A percentile compares a stretch with the other conserved stretches of the same genome.
These are phyloP conservation scores for Melikaiella ostensackeni DNA, from an alignment of 2,888 invertebrate species.

Conservation along the genomic window DNA sequence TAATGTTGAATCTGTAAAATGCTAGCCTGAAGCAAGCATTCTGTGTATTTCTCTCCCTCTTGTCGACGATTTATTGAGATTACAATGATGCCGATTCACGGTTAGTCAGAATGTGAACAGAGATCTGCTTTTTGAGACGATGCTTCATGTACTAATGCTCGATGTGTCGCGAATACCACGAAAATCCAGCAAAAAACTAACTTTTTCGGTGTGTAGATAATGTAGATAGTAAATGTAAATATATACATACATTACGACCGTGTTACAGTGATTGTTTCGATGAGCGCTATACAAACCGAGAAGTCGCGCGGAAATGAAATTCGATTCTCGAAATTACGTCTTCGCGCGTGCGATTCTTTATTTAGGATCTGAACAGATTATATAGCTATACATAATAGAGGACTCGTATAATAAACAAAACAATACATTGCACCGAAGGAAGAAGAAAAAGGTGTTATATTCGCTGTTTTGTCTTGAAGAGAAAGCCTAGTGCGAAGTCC, in stretches of 20 bases:
- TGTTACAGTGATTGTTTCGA: conserved; percentile 64
- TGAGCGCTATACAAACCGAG: conserved; percentile 33
- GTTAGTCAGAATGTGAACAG: background rate
- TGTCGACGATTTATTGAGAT: conserved; percentile 21
- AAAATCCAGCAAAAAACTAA: conserved; percentile 64
- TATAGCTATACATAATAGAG: conserved; percentile 44
- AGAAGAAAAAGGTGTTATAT: conserved; percentile 12
- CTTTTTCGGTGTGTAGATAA: conserved; percentile 77
- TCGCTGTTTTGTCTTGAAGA: background rate
- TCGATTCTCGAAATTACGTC: background rate
- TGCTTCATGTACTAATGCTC: conserved; percentile 30
- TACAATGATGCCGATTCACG: conserved; percentile 20
- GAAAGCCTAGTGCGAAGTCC: background rate
- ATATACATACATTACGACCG: conserved; percentile 68
- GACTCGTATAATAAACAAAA: conserved; percentile 40
- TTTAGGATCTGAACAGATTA: conserved; percentile 39
- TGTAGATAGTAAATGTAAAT: conserved; percentile 77
- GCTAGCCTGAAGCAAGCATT: background rate
- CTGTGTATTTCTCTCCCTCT: background rate
- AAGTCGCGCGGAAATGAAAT: conserved; percentile 24
- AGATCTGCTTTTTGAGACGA: background rate
- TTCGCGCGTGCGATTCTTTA: conserved; percentile 13
- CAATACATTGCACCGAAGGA: conserved; percentile 48
- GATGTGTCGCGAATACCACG: conserved; percentile 30
- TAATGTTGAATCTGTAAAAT: conserved; percentile 38